Evolutionary conservation across 2,113 vertebrate species (phyloP), one percentile per base, ranked within the genome.

Genomic region (Erpornis zantholeuca): DNA sequence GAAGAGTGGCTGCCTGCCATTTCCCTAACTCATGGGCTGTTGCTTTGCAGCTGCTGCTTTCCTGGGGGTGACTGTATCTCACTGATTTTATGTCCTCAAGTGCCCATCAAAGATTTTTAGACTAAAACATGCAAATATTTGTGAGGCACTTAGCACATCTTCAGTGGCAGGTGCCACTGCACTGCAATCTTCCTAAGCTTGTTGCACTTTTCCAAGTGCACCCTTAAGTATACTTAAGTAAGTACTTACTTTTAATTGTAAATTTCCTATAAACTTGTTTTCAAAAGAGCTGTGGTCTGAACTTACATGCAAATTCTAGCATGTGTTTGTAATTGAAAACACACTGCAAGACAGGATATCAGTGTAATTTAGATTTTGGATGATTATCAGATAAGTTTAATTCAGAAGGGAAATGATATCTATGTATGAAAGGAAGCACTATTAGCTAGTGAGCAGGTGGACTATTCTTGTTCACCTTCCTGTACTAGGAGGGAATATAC

Each of bases 391-490:
- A 25, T 75, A 82, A 36, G 2, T 61, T 88, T 86, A 86, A 82
- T 87, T 76, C 72, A 63, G 69, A 83, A 68, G 40, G 82, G 88
- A 94, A 92, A 85, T 87, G 18, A 28, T 86, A 52, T 29, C 42
- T 36, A 80, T 50, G 29, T 83, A 79, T 82, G 70, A 88, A 90
- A 93, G 73, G 70, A 96, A 90, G 77, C n/a, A 88, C 66, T 96
- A 59, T 94, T 95, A 65, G 66, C 82, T 92, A 47, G 59, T 50
- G 42, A 82, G 60, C 90, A 76, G 65, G 78, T 92, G 72, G 71
- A 47, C 83, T 91, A 50, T 87, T 93, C 63, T 95, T 97, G 24
- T 88, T 80, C 0, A 0, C 31, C 60, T 96, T 96, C 91, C 90
- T 91, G 65, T 94, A 42, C 75, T 57, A 40, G 50, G 35, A 27